Base-by-base conservation (phyloP, 2,113 vertebrate genomes). In the Thomomys bottae region DNA sequence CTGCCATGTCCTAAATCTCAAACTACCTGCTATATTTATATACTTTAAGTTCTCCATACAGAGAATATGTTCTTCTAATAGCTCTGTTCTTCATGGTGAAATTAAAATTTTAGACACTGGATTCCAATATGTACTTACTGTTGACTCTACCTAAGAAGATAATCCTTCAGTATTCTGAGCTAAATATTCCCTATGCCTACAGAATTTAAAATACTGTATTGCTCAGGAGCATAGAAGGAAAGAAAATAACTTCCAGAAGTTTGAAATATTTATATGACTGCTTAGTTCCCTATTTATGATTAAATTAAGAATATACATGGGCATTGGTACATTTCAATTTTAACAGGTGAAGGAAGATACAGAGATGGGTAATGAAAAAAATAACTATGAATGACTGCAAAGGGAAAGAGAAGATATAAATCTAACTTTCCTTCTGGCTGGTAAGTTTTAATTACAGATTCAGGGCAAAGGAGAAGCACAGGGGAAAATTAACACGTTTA, bases 51-150 rank as follows among this genome's bases (percentile, higher is more conserved):
- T 94, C 32, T 49, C 54, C 59, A 88, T 90, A 28, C 63, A 88
- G 72, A 30, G 21, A 89, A 88, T n/a, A 83, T 89, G 17, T 76
- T 11, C 36, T 77, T 68, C 80, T 91, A 91, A 68, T 87, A 90
- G 70, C 28, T 84, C 28, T 92, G 57, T 4, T 4, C 79, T 95
- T 93, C 72, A 59, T 0, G n/a, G 72, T 92, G 40, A 94, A 95
- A 94, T 94, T 78, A 89, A 54, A 54, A 34, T 36, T 84, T 96
- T n/a, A 87, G 76, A 92, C 86, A 90, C 57, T 64, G 17, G 26
- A 94, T 93, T 93, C 54, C 21, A 93, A 54, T 89, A 75, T n/a
- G 26, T 66, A 71, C 68, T 96, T 84, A 87, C 63, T 92, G 95
- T 90, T 81, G 72, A 94, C 61, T 6, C 28, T 77, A 68, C 26